These are phyloP conservation scores for Mimachlamys varia DNA, from an alignment of 2,888 invertebrate species.

Conservation along the genomic window DNA sequence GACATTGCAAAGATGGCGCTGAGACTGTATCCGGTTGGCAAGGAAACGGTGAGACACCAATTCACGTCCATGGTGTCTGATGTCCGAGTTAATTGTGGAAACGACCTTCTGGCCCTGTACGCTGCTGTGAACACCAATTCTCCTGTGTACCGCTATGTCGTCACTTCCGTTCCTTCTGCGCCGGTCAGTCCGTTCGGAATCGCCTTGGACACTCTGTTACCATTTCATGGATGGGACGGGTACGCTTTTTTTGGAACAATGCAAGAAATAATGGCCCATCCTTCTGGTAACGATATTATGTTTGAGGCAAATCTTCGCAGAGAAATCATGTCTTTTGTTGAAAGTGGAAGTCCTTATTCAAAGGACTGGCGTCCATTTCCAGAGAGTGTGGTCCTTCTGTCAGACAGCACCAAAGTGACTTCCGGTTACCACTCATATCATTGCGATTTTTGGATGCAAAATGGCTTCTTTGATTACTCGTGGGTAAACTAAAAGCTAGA, in stretches of 20 bases:
- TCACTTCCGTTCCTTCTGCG: conserved; percentile 66
- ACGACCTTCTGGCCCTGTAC: conserved; percentile 61
- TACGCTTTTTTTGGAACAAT: conserved; percentile 70
- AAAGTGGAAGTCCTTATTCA: conserved; percentile 58
- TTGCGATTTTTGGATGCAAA: conserved; percentile 69
- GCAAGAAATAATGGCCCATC: conserved; percentile 57
- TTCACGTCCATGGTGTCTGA: conserved; percentile 75
- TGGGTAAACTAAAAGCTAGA: conserved; percentile 67
- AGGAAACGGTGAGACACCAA: conserved; percentile 67
- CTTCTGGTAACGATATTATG: conserved; percentile 60
- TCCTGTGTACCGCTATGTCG: conserved; percentile 70
- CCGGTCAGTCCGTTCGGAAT: conserved; percentile 60
- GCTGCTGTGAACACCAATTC: conserved; percentile 60
- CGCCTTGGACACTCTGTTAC: conserved; percentile 59
- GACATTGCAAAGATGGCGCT: conserved; percentile 60
- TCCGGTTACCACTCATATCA: conserved; percentile 63
- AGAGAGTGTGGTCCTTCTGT: conserved; percentile 61
- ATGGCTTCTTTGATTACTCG: conserved; percentile 68
- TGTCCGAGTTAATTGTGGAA: conserved; percentile 72
- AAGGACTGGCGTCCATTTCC: conserved; percentile 64
- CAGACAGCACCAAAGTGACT: conserved; percentile 53
- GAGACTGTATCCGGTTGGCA: conserved; percentile 59
- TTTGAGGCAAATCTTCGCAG: conserved; percentile 65
- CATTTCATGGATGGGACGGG: conserved; percentile 72
- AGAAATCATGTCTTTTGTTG: conserved; percentile 68